phyloP scores from a whole-genome alignment of 2,888 invertebrate species.

The Merodon equestris region DNA sequence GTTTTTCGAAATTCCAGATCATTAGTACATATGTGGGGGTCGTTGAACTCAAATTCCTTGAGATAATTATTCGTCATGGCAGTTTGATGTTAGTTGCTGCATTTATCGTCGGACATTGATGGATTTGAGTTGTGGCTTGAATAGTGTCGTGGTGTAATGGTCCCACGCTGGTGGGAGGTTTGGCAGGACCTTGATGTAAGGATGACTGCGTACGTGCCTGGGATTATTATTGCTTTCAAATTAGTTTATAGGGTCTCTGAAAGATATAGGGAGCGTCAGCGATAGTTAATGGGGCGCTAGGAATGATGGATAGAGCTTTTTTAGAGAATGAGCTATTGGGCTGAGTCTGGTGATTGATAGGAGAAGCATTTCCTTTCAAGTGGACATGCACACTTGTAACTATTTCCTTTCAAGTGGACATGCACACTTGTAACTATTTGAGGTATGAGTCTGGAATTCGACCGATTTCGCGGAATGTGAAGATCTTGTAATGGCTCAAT shows the following conservation, averaged over 20 bases:
- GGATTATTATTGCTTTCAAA: constrained; percentile 43
- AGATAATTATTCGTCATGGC: constrained; percentile 36
- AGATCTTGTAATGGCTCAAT: too few species aligned
- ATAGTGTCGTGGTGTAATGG: constrained; percentile 32
- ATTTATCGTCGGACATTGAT: constrained; percentile 38
- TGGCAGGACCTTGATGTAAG: constrained; percentile 40
- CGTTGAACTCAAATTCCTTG: constrained; percentile 48
- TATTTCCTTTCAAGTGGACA: too few species aligned
- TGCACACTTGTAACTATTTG: too few species aligned
- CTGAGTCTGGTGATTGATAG: too few species aligned
- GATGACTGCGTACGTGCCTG: constrained; percentile 48
- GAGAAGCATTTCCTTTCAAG: too few species aligned
- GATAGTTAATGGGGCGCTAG: constrained; percentile 27
- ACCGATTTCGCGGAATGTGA: too few species aligned
- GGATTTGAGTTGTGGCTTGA: constrained; percentile 22
- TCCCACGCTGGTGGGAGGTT: constrained; percentile 35
- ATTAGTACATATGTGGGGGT: constrained; percentile 24
- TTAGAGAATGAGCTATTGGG: constrained; percentile 21
- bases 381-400: too few species aligned
- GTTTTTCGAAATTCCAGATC: constrained; percentile 23
- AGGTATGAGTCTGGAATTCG: too few species aligned
- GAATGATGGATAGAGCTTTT: constrained; percentile 36
- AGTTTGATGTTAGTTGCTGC: constrained; percentile 58
- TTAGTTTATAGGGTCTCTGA: constrained; percentile 34
- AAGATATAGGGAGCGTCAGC: constrained; percentile 1